A percentile compares a stretch with the other conserved stretches of the same genome.
Conservation (phyloP, 2,888 invertebrate species). For the Himalopsyche japonica region DNA sequence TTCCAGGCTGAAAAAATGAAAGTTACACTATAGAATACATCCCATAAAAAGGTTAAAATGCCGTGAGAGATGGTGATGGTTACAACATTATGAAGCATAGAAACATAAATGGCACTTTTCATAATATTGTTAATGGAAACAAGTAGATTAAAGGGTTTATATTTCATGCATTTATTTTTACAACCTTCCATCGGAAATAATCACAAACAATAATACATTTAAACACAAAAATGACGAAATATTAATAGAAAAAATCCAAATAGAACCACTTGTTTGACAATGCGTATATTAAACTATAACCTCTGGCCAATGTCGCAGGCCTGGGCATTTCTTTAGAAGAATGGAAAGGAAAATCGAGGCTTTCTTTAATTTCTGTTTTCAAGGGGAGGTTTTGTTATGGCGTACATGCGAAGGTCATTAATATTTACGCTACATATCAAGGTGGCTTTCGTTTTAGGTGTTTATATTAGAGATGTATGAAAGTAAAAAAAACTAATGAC, state of each 20-base stretch:
- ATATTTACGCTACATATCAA: not conserved
- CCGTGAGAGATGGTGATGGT: too few relatives aligned
- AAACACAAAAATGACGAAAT: too few relatives aligned
- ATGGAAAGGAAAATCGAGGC: not conserved
- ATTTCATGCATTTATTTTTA: too few relatives aligned
- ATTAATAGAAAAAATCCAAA: not conserved
- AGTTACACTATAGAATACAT: too few relatives aligned
- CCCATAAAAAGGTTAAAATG: too few relatives aligned
- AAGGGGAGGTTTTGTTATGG: not conserved
- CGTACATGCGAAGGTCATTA: not conserved
- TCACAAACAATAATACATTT: too few relatives aligned
- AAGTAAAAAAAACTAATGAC: not conserved
- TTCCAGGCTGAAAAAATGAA: too few relatives aligned
- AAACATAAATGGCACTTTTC: too few relatives aligned
- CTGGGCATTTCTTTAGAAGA: not conserved
- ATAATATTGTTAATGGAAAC: too few relatives aligned
- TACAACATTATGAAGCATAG: too few relatives aligned
- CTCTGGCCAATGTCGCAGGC: slow-evolving; percentile 20
- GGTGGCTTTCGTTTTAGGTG: not conserved
- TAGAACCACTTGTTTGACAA: not conserved
- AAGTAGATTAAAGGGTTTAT: too few relatives aligned
- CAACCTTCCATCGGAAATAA: too few relatives aligned
- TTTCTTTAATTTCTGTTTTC: not conserved
- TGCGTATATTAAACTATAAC: not conserved
- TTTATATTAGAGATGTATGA: not conserved